phyloP scores from a whole-genome alignment of 1,140 invertebrate species.

The Pomacea maculata region DNA sequence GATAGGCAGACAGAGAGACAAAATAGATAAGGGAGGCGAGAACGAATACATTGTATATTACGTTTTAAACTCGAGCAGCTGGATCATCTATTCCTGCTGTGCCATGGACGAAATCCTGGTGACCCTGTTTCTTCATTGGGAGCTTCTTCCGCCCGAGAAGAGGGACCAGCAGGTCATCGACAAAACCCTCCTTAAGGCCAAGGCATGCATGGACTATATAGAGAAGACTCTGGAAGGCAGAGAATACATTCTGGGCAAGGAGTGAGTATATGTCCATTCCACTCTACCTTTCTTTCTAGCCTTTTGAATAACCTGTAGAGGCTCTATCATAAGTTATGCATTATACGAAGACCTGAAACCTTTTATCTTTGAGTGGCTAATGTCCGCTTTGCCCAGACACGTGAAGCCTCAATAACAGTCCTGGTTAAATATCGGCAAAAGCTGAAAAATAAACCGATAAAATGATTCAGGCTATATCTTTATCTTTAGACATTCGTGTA shows the following conservation, averaged over 20 bases:
- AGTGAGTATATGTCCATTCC: constrained; percentile 24
- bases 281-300: too few species aligned
- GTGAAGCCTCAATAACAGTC: background rate
- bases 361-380: background rate
- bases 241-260: constrained; percentile 44
- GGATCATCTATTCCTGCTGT: constrained; percentile 35
- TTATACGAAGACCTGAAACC: too few species aligned
- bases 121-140: constrained; percentile 33
- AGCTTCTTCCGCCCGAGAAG: constrained; percentile 18
- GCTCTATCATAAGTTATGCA: too few species aligned
- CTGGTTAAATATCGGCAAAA: background rate
- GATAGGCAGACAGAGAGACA: too few species aligned
- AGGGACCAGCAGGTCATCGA: constrained; percentile 33
- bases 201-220: constrained; percentile 33
- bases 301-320: too few species aligned
- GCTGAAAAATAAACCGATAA: background rate
- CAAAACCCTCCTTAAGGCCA: constrained; percentile 30
- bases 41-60: too few species aligned
- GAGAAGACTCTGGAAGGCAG: constrained; percentile 24
- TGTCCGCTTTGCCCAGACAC: background rate
- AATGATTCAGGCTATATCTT: too few species aligned
- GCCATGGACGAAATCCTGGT: constrained; percentile 45
- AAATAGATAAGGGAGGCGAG: too few species aligned
- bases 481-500: background rate
- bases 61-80: constrained; percentile 19